A percentile compares a stretch with the other conserved stretches of the same genome.
phyloP scores from a whole-genome alignment of 2,113 vertebrate genomes.

The Scopus umbretta region DNA sequence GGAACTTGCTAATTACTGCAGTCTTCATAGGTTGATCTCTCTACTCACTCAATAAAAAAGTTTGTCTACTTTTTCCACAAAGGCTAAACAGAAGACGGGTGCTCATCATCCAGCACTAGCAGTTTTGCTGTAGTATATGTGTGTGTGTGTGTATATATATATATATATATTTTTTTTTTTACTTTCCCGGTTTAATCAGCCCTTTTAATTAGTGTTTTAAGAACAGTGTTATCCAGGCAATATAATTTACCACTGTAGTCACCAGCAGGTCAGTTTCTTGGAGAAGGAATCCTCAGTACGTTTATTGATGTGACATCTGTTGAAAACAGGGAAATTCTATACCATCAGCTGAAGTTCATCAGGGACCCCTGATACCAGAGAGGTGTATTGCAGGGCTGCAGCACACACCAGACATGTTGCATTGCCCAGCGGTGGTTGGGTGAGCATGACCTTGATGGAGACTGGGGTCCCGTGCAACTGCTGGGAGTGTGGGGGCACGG shows the following conservation, averaged over 20 bases:
- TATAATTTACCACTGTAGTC: not conserved
- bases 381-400: not conserved
- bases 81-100: not conserved
- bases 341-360: not conserved
- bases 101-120: not conserved
- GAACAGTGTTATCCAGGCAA: not conserved
- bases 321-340: not conserved
- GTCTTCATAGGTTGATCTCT: not conserved
- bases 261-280: not conserved
- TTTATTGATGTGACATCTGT: not conserved
- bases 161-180: not conserved
- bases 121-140: not conserved
- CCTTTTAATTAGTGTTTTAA: not conserved
- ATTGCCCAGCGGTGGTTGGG: accelerated
- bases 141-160: not conserved
- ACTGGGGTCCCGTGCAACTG: not conserved
- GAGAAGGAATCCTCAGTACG: not conserved
- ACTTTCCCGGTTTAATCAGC: not conserved
- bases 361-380: not conserved
- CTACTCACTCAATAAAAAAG: not conserved
- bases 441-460: not conserved
- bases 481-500: not conserved
- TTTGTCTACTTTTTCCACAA: not conserved
- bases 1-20: not conserved
- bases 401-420: not conserved